Base-by-base conservation (phyloP, 2,113 vertebrate species). In the Tragulus kanchil region DNA sequence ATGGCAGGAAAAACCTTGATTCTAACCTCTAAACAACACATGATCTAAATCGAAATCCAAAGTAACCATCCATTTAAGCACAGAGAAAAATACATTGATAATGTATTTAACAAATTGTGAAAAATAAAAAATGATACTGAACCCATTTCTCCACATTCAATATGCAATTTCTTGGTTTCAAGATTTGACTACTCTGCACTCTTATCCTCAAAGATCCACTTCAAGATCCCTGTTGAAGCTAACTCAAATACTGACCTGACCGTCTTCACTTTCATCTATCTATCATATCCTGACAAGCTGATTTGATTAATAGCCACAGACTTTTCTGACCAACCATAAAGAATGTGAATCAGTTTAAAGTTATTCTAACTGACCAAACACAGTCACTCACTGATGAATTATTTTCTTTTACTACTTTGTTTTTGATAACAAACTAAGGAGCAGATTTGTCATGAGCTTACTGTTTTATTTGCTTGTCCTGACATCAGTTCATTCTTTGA, bases 401-500 rank as follows among this genome's bases (percentile, higher is more conserved):
- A 36, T 87, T 84, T 84, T 3, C 16, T 90, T 75, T 90, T 75
- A 42, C 3, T 42, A 36, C 23, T 73, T 78, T 54, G 7, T 59
- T 81, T 61, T 54, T 86, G 3, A 1, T 64, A 48, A 64, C 1
- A 84, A 88, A 15, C 78, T 93, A 58, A 75, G 15, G 3, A 71
- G 4, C 16, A 84, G 2, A 87, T 84, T 77, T 92, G 6, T 61
- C 8, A 45, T 73, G 45, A 61, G 1, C 9, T 67, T 95, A 0
- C 28, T 15, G 42, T 73, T 28, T 83, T 73, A 59, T 31, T 59
- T 85, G 71, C 11, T 79, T 86, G 9, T 8, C 31, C 2, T 16
- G 2, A 97, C n/a, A 14, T 83, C 3, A 85, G 42, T 69, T 64
- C 23, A 69, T 85, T 62, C n/a, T 75, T 71, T 79, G 42, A 92